A percentile compares a stretch with the other conserved stretches of the same genome.
These are phyloP conservation scores for Nomada goodeniana DNA, from an alignment of 2,888 invertebrate genomes.

Conservation along the genomic window DNA sequence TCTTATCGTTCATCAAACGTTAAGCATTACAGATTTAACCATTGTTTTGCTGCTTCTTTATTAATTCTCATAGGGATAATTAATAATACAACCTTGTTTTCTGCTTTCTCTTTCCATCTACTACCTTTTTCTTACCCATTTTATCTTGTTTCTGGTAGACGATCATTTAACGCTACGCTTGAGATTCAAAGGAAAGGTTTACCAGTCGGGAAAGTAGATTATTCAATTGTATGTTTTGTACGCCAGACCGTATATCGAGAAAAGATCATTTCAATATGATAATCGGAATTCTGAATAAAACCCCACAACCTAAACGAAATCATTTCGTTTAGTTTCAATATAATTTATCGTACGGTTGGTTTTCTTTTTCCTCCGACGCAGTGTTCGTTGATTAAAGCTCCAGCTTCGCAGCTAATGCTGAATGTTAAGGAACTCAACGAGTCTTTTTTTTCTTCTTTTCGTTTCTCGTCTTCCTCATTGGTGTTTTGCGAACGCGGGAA, in stretches of 20 bases:
- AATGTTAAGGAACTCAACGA: neutral
- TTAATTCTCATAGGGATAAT: constrained; percentile 7
- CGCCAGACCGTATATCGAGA: too few species aligned
- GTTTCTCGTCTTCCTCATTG: constrained; percentile 23
- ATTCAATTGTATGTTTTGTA: too few species aligned
- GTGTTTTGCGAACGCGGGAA: neutral
- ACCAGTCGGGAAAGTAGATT: neutral
- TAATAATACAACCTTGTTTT: neutral
- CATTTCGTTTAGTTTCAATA: too few species aligned
- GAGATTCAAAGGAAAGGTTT: neutral
- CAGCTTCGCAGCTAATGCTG: neutral
- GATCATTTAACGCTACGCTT: neutral
- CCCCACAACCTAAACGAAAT: too few species aligned
- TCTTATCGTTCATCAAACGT: constrained; percentile 29
- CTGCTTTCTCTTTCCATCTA: neutral
- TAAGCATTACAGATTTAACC: constrained; percentile 4
- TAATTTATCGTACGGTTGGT: neutral
- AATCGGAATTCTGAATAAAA: neutral
- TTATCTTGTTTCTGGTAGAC: neutral
- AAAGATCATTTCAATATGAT: neutral
- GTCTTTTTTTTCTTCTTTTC: neutral
- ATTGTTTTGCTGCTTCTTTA: constrained; percentile 1
- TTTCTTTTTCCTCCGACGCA: neutral
- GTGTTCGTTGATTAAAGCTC: constrained; percentile 11
- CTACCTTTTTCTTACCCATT: too few species aligned